A percentile compares a stretch with the other conserved stretches of the same genome.
phyloP scores from a whole-genome alignment of 2,797 vertebrate genomes.

The Bovichtus variegatus region DNA sequence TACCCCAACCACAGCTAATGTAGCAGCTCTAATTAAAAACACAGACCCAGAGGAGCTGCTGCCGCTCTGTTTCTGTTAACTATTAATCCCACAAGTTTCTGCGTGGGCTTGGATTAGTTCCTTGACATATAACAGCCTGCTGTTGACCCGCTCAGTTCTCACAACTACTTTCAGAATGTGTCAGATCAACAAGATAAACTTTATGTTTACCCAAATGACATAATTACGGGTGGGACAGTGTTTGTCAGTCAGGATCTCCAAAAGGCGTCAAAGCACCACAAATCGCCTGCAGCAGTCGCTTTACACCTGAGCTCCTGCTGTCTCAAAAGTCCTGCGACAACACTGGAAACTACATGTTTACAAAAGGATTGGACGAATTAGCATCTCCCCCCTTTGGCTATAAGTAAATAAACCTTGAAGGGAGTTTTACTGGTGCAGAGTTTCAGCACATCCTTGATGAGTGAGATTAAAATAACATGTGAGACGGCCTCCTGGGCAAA shows the following conservation, averaged over 20 bases:
- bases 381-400: conserved; percentile 34
- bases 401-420: conserved; percentile 64
- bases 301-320: conserved; percentile 24
- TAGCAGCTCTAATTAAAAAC: conserved; percentile 76
- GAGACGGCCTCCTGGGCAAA: conserved; percentile 71
- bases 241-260: conserved; percentile 28
- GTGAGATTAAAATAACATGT: conserved; percentile 67
- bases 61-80: conserved; percentile 79
- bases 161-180: neutral
- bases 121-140: conserved; percentile 30
- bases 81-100: conserved; percentile 80
- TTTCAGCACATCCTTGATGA: conserved; percentile 79
- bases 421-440: conserved; percentile 46
- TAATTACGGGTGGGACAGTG: conserved; percentile 13
- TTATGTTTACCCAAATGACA: neutral
- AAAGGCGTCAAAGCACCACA: neutral
- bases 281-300: conserved; percentile 3
- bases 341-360: conserved; percentile 62
- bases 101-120: conserved; percentile 52
- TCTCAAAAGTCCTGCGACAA: conserved; percentile 42
- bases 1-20: conserved; percentile 58
- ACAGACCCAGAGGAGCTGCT: conserved; percentile 40
- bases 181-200: conserved; percentile 17
- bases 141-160: conserved; percentile 39
- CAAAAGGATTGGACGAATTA: conserved; percentile 61